Evolutionary conservation across 2,888 invertebrate species (phyloP), one percentile per base, ranked within the genome.

Genomic region (Lamellibrachia satsuma): DNA sequence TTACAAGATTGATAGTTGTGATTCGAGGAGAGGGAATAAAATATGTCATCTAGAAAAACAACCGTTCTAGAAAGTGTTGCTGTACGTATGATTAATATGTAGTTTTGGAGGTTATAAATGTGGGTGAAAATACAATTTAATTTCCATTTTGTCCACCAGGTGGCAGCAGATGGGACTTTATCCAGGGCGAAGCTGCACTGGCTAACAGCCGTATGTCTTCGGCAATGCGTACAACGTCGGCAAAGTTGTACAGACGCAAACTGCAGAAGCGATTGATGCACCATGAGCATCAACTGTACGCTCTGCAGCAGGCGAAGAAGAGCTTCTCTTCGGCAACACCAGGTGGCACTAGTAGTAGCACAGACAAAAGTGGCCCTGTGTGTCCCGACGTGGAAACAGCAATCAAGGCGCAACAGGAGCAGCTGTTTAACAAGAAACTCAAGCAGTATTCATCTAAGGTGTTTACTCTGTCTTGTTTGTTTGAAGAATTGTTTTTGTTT

Each of bases 91-190:
- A 75, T n/a, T 3, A 75, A 22, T 75, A 22, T 75, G 39, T 39
- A 4, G 22, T 22, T 75, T 75, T 22, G 22, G 75, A 75, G 22
- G 22, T 22, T 4, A 11, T 75, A 15, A 75, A n/a, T 75, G 75
- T 75, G 11, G 75, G 15, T 15, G n/a, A 22, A 75, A 75, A 6
- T 6, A 75, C 75, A 22, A 75, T 75, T 6, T 75, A 15, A 75
- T 75, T 11, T 22, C 75, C n/a, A 22, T 75, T 75, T 75, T 75
- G 3, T 75, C 75, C 75, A 75, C 75, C 75, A 75, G 75, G 75
- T 75, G 75, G 75, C 55, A 94, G 92, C 60, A 97, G 98, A 93
- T 99, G 98, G 98, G 98, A 98, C 96, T 99, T 98, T 97, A 98
- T 99, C 95, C 98, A 98, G 94, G 98, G 98, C 93, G 98, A 98